phyloP scores from a whole-genome alignment of 2,113 vertebrate genomes.

The Mirza zaza region DNA sequence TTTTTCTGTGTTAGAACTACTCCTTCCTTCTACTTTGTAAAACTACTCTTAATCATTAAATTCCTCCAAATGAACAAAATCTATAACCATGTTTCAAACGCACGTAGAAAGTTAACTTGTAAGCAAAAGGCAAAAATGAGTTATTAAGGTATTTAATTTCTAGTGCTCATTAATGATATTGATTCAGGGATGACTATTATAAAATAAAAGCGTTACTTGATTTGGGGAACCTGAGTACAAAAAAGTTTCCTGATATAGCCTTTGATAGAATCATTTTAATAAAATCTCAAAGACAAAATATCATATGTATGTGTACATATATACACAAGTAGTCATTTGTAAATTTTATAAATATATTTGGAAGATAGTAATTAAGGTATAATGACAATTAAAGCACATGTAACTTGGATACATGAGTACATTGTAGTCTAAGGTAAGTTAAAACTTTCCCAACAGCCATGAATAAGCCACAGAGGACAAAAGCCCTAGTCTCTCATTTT shows the following conservation, averaged over 20 bases:
- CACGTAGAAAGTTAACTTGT: background rate
- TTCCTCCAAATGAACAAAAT: background rate
- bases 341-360: background rate
- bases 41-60: background rate
- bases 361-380: background rate
- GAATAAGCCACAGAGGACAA: background rate
- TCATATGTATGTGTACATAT: background rate
- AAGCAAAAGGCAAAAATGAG: background rate
- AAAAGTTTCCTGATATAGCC: background rate
- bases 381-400: background rate
- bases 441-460: background rate
- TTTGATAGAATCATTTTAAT: background rate
- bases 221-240: background rate
- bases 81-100: background rate
- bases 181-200: background rate
- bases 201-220: background rate
- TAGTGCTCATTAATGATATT: background rate
- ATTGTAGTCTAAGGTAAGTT: background rate
- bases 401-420: fast-evolving
- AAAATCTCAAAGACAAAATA: background rate
- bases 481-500: background rate
- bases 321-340: background rate
- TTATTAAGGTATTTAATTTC: background rate
- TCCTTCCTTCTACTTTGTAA: background rate
- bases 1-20: background rate